phyloP scores from a whole-genome alignment of 2,797 vertebrate genomes.

The Pseudochirops corinnae region DNA sequence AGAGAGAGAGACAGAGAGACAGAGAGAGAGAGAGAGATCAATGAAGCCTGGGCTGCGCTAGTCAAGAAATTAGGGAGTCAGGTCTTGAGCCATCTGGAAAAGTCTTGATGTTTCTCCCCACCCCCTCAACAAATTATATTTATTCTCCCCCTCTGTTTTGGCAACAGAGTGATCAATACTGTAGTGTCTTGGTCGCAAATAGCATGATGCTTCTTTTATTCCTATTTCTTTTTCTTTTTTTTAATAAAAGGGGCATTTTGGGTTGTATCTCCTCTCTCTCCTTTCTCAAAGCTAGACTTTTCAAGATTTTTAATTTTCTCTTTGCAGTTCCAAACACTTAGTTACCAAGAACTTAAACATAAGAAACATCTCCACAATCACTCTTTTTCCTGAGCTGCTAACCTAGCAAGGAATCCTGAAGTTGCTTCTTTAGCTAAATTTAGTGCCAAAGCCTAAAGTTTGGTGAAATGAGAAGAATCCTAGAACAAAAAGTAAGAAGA shows the following conservation, averaged over 20 bases:
- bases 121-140: not conserved
- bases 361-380: not conserved
- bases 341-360: constrained; percentile 26
- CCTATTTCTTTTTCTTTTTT: constrained; percentile 24
- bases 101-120: not conserved
- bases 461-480: not conserved
- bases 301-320: constrained; percentile 8
- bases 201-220: not conserved
- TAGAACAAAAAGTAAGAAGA: not conserved
- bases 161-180: not conserved
- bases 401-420: constrained; percentile 28
- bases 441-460: not conserved
- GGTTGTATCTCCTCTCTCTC: constrained; percentile 32
- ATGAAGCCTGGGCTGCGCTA: not conserved
- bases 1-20: too few relatives aligned
- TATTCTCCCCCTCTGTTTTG: not conserved
- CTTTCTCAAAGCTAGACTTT: constrained; percentile 22
- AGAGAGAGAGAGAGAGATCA: not conserved
- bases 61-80: not conserved
- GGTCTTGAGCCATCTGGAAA: not conserved
- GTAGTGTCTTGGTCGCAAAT: not conserved
- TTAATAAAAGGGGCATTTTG: constrained; percentile 5
- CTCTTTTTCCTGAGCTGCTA: not conserved
- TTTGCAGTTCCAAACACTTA: constrained; percentile 36
- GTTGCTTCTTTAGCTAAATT: not conserved